Evolutionary conservation across 2,888 invertebrate genomes (phyloP).

Genomic region (Drosophila infuscata): DNA sequence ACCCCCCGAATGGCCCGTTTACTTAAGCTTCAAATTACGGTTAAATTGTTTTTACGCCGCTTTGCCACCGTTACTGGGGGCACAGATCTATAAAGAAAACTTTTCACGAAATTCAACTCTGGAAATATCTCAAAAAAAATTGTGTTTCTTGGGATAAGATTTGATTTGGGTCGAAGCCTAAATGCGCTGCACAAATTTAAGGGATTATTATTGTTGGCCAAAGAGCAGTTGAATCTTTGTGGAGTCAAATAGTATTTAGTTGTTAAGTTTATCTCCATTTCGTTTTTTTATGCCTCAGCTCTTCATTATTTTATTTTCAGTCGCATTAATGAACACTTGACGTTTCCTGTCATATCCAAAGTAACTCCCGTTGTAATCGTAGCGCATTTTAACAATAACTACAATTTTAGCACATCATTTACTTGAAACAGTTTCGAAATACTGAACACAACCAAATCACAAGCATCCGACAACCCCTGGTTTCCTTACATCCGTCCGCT

Average conservation of each 20-base stretch:
- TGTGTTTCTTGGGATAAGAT: background rate
- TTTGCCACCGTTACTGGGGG: constrained; percentile 33
- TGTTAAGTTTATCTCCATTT: background rate
- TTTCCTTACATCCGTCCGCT: constrained; percentile 26
- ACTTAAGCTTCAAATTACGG: constrained; percentile 74
- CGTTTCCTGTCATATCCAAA: constrained; percentile 12
- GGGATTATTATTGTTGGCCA: background rate
- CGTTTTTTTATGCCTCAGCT: background rate
- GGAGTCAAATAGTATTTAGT: background rate
- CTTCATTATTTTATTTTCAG: background rate
- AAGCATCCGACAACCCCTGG: constrained; percentile 41
- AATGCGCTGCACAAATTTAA: constrained; percentile 16
- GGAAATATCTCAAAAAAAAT: constrained; percentile 18
- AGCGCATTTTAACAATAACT: constrained; percentile 38
- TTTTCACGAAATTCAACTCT: constrained; percentile 43
- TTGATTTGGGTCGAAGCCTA: constrained; percentile 17
- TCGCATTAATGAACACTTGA: constrained; percentile 5
- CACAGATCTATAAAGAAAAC: constrained; percentile 50
- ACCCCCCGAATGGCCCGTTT: constrained; percentile 54
- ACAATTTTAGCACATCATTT: constrained; percentile 69
- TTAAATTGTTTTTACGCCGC: constrained; percentile 75
- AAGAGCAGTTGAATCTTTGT: background rate
- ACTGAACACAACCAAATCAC: constrained; percentile 44
- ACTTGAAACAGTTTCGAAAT: constrained; percentile 35
- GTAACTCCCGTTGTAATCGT: constrained; percentile 9